Evolutionary conservation across 2,888 invertebrate genomes (phyloP), one percentile per base, ranked within the genome.

Genomic region (Dendrolimus houi): DNA sequence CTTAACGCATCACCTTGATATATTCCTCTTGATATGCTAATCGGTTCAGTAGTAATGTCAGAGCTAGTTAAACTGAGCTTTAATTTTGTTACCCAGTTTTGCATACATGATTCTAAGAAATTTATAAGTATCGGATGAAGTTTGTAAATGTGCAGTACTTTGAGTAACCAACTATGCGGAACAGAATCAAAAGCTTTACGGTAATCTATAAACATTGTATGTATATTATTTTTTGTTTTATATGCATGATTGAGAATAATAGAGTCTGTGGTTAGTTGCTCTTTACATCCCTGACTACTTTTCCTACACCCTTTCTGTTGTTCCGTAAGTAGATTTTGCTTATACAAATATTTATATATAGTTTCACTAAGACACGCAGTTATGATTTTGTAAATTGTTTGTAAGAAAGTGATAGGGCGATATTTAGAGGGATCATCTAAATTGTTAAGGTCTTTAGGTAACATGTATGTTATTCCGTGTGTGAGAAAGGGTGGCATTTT

Each of bases 351-450:
- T 14, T 29, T 40, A 42, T 67, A 57, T 8, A 69, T 64, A 8
- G 60, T 8, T 53, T 69, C 54, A 7, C 60, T 57, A 1, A 70
- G 57, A 8, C 64, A 65, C 1, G 62, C 55, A 8, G 65, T 68
- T 1, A 67, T 12, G 0, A 68, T 62, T 63, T 69, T 71, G 53
- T 67, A 68, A 0, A 68, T 55, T 3, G 64, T 72, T 60, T 63
- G 70, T 12, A 71, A 54, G 41, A 70, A 72, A 7, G 70, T 69
- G 0, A 70, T 69, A 0, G 68, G 70, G 55, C 67, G 56, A 29
- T 68, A 72, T 58, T 70, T 66, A 1, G 65, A 55, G 8, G 69
- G 68, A n/a, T 69, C 65, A 14, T 1, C 1, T 12, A 9, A 14
- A 0, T 47, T 47, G 12, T 61, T 55, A 1, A 2, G 41, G 52